A percentile compares a stretch with the other conserved stretches of the same genome.
Evolutionary conservation across 2,888 invertebrate genomes (phyloP).

Genomic region (Platerodrilus igneus): DNA sequence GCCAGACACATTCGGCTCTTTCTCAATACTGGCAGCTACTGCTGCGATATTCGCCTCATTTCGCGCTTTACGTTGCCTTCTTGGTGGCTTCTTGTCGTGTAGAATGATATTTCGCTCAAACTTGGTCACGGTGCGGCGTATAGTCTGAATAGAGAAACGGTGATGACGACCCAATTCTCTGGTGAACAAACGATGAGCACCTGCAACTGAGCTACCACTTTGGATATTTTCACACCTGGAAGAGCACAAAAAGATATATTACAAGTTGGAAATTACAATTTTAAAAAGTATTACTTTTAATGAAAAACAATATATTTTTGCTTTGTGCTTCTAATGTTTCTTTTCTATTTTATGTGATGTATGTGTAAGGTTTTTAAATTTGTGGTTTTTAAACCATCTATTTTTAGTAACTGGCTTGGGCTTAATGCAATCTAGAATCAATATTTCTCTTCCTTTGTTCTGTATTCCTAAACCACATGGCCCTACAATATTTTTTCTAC

Average conservation of each 20-base stretch:
- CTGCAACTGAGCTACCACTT: conserved; percentile 10
- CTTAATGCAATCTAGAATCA: no score
- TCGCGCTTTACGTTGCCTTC: conserved; percentile 9
- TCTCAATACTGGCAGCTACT: conserved; percentile 7
- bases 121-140: conserved; percentile 12
- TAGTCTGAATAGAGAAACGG: conserved; percentile 9
- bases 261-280: no score
- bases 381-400: no score
- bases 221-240: conserved; percentile 5
- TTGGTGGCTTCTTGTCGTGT: conserved; percentile 8
- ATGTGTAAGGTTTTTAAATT: no score
- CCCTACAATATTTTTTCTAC: no score
- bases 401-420: no score
- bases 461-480: no score
- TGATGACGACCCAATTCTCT: conserved; percentile 7
- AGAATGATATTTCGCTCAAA: conserved; percentile 8
- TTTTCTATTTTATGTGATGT: no score
- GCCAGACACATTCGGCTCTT: conserved; percentile 10
- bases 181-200: conserved; percentile 7
- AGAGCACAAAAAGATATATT: conserved; percentile 6
- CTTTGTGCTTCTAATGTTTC: no score
- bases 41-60: conserved; percentile 11
- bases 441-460: no score
- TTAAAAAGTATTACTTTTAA: no score
- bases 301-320: no score